Percentiles rank a stretch among this genome's conserved stretches.
Evolutionary conservation across 2,797 vertebrate species (phyloP).

Genomic region (Spinibarbus caldwelli): DNA sequence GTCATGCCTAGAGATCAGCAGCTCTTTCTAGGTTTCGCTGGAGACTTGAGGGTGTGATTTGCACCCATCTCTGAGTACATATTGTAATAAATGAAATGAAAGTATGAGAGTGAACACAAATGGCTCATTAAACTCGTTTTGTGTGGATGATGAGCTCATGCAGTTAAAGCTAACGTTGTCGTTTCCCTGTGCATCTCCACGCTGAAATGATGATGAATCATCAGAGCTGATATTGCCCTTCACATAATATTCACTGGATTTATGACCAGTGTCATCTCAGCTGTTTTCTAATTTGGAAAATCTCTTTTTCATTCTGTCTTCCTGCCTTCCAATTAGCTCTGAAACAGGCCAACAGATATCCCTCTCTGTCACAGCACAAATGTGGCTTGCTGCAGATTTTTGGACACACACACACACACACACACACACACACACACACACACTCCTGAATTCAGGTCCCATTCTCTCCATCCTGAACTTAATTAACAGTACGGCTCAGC

Average conservation of each 20-base stretch:
- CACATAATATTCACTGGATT: constrained; percentile 14
- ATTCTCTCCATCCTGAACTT: constrained; percentile 76
- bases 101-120: constrained; percentile 1
- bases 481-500: constrained; percentile 76
- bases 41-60: background rate
- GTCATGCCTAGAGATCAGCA: background rate
- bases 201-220: constrained; percentile 20
- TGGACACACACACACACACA: background rate
- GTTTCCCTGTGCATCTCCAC: background rate
- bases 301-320: constrained; percentile 9
- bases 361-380: background rate
- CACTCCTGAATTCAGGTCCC: constrained; percentile 61
- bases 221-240: background rate
- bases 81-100: background rate
- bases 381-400: background rate
- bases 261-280: background rate
- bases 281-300: constrained; percentile 11
- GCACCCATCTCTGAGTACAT: background rate
- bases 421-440: background rate
- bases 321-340: constrained; percentile 5
- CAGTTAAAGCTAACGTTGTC: constrained; percentile 8
- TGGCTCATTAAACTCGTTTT: background rate
- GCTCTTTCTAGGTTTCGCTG: background rate
- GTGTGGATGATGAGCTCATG: background rate
- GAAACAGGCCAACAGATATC: background rate